A percentile compares a stretch with the other conserved stretches of the same genome.
These are phyloP conservation scores for Melitaea athalia DNA, from an alignment of 2,888 invertebrate genomes.

Conservation along the genomic window DNA sequence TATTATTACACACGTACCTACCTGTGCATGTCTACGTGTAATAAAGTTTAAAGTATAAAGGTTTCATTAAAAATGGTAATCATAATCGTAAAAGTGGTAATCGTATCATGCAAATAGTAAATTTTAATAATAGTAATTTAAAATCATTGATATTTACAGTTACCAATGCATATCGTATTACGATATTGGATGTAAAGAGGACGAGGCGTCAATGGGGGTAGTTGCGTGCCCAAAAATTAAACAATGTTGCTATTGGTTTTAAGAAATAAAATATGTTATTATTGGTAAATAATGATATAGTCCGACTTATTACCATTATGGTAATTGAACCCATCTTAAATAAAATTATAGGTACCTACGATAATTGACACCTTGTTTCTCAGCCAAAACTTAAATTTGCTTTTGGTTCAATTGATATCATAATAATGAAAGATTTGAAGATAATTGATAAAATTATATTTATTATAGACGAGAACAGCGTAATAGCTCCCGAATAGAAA, in stretches of 20 bases:
- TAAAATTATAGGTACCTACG: not conserved
- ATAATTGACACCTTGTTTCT: not conserved
- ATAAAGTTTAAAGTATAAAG: too few relatives aligned
- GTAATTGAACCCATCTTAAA: too few relatives aligned
- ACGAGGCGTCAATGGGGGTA: too few relatives aligned
- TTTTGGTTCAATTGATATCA: not conserved
- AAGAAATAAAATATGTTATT: not conserved
- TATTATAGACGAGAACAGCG: slow-evolving; percentile 33
- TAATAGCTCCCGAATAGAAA: not conserved
- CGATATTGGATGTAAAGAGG: not conserved
- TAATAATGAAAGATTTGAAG: not conserved
- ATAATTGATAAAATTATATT: not conserved
- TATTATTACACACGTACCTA: not conserved
- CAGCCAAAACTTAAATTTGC: not conserved
- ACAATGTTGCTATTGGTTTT: not conserved
- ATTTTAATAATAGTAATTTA: too few relatives aligned
- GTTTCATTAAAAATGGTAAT: too few relatives aligned
- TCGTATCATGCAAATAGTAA: too few relatives aligned
- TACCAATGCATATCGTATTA: not conserved
- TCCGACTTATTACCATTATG: too few relatives aligned
- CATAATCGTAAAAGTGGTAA: too few relatives aligned
- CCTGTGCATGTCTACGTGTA: not conserved
- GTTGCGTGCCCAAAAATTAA: too few relatives aligned
- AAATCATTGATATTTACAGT: not conserved
- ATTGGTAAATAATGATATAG: not conserved